Conservation (phyloP, 2,113 vertebrate genomes). For the Paraplagusia blochii region DNA sequence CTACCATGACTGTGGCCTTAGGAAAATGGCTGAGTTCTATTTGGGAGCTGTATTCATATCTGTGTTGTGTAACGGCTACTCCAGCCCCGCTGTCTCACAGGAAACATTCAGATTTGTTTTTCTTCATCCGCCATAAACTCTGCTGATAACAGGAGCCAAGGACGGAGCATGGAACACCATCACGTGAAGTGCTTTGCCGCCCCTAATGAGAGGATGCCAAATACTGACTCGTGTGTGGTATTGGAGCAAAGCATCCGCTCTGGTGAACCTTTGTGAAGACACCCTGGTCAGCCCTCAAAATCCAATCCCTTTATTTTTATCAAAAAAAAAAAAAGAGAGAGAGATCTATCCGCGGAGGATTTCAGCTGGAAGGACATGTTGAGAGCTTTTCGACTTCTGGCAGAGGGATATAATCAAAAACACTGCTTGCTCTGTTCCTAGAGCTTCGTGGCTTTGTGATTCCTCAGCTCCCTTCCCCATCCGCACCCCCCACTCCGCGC, state of each 20-base stretch:
- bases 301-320: slow-evolving; percentile 32
- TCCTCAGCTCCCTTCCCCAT: slow-evolving; percentile 10
- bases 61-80: slow-evolving; percentile 21
- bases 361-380: slow-evolving; percentile 33
- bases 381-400: slow-evolving; percentile 32
- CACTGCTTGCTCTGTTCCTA: slow-evolving; percentile 39
- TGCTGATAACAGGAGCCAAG: slow-evolving; percentile 35
- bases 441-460: slow-evolving; percentile 16
- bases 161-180: slow-evolving; percentile 37
- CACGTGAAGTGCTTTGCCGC: slow-evolving; percentile 25
- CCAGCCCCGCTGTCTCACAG: slow-evolving; percentile 15
- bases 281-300: slow-evolving; percentile 45
- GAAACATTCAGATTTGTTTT: slow-evolving; percentile 44
- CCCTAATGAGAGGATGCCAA: slow-evolving; percentile 29
- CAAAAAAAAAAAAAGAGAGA: slow-evolving; percentile 6
- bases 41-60: slow-evolving; percentile 20
- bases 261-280: slow-evolving; percentile 20
- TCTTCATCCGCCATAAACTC: slow-evolving; percentile 30
- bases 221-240: slow-evolving; percentile 24
- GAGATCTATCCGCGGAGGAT: slow-evolving; percentile 14
- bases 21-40: slow-evolving; percentile 16
- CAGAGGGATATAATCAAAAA: slow-evolving; percentile 52
- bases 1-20: slow-evolving; percentile 4
- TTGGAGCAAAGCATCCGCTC: slow-evolving; percentile 13
- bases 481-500: slow-evolving; percentile 2